Conservation (phyloP, 2,888 invertebrate genomes). For the Athalia cordata region DNA sequence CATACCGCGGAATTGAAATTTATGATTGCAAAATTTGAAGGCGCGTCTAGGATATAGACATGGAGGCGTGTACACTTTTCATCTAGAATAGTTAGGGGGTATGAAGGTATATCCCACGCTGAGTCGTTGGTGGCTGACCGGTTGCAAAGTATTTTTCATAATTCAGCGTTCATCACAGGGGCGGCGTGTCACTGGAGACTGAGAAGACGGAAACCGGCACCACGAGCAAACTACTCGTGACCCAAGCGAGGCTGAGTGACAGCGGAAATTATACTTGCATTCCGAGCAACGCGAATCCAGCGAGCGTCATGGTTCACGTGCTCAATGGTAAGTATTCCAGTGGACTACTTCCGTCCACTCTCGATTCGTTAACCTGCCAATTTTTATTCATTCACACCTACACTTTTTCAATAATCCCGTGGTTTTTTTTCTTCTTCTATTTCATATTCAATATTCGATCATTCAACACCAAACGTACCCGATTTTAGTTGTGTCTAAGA, state of each 20-base stretch:
- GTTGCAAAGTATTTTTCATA: slow-evolving; percentile 67
- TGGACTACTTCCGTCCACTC: not conserved
- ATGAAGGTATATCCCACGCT: slow-evolving; percentile 15
- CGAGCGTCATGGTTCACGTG: slow-evolving; percentile 72
- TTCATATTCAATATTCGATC: not conserved
- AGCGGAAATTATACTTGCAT: slow-evolving; percentile 94
- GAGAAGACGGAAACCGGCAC: slow-evolving; percentile 89
- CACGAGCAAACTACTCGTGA: slow-evolving; percentile 87
- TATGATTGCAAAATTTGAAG: too few relatives aligned
- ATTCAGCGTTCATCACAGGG: slow-evolving; percentile 79
- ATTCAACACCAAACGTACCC: too few relatives aligned
- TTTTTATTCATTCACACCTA: not conserved
- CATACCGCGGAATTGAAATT: too few relatives aligned
- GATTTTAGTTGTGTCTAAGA: too few relatives aligned
- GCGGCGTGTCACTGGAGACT: slow-evolving; percentile 90
- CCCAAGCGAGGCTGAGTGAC: slow-evolving; percentile 88
- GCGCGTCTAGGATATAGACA: too few relatives aligned
- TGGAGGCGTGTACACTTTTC: too few relatives aligned
- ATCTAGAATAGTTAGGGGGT: not conserved
- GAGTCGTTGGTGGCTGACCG: slow-evolving; percentile 5
- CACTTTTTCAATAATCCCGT: not conserved
- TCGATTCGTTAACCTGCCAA: not conserved
- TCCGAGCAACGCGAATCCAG: slow-evolving; percentile 79
- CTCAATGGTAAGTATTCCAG: slow-evolving; percentile 67
- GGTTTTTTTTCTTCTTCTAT: not conserved